A percentile compares a stretch with the other conserved stretches of the same genome.
These are phyloP conservation scores for Erpobdella octoculata DNA, from an alignment of 2,888 invertebrate species.

Conservation along the genomic window DNA sequence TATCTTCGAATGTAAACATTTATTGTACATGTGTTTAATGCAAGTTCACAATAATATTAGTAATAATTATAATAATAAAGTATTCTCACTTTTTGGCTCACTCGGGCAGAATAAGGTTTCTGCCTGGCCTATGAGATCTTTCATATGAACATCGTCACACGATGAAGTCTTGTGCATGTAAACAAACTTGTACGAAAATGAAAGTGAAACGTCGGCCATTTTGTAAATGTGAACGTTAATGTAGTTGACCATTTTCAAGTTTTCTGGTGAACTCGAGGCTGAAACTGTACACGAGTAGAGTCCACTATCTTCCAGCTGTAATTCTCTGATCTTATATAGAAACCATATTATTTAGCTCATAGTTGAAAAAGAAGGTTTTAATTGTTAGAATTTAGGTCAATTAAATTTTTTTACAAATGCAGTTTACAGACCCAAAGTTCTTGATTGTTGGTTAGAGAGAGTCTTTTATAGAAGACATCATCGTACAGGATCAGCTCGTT, in stretches of 20 bases:
- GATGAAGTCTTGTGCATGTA: background rate
- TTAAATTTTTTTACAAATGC: no score
- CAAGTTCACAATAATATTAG: no score
- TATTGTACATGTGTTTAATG: no score
- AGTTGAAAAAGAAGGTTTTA: no score
- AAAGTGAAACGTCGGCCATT: background rate
- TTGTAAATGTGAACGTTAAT: conserved; percentile 1
- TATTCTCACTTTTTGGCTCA: background rate
- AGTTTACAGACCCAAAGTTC: conserved; percentile 10
- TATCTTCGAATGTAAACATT: no score
- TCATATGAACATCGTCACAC: background rate
- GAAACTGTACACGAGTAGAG: conserved; percentile 2
- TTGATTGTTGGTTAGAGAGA: background rate
- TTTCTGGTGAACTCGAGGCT: background rate
- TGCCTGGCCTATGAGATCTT: background rate
- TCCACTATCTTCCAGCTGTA: background rate
- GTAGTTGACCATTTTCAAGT: background rate
- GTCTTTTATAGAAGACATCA: background rate
- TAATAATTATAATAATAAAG: background rate
- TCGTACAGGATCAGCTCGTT: background rate
- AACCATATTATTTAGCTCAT: no score
- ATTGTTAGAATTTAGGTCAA: no score
- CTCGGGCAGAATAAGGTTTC: background rate
- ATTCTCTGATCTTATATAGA: background rate
- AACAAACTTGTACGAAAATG: background rate